Evolutionary conservation across 2,888 invertebrate genomes (phyloP).

Genomic region (Hartigia nigra): DNA sequence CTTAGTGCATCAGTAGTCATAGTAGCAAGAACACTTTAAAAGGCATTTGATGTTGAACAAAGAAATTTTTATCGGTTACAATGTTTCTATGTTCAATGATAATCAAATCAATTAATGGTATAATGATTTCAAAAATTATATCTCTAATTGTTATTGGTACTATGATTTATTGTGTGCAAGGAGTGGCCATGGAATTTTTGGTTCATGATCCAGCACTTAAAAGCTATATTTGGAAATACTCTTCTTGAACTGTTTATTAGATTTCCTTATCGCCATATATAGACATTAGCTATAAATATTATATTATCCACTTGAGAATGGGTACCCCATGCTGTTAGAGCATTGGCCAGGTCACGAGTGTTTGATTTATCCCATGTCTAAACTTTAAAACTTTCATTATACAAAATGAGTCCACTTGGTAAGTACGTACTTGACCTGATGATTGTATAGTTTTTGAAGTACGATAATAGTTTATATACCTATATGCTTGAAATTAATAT

Average conservation of each 20-base stretch:
- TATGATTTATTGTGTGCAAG: too few relatives aligned
- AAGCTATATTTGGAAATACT: background rate
- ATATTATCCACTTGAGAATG: background rate
- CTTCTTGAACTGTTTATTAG: too few relatives aligned
- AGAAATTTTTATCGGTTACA: too few relatives aligned
- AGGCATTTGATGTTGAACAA: too few relatives aligned
- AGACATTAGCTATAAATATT: slow-evolving; percentile 1
- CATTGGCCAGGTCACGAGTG: background rate
- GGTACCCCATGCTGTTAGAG: background rate
- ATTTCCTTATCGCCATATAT: too few relatives aligned
- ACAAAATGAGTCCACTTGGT: background rate
- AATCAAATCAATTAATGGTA: too few relatives aligned
- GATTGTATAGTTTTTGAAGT: background rate
- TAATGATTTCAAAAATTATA: too few relatives aligned
- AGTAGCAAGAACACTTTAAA: too few relatives aligned
- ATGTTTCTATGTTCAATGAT: too few relatives aligned
- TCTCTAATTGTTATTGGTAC: too few relatives aligned
- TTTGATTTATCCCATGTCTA: background rate
- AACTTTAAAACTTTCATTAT: background rate
- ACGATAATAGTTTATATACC: background rate
- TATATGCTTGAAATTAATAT: slow-evolving; percentile 32
- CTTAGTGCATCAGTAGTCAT: too few relatives aligned
- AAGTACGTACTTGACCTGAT: background rate
- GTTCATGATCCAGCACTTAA: background rate
- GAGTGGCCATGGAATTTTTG: too few relatives aligned